Base-by-base conservation (phyloP, 1,140 invertebrate genomes). In the Globodera rostochiensis region DNA sequence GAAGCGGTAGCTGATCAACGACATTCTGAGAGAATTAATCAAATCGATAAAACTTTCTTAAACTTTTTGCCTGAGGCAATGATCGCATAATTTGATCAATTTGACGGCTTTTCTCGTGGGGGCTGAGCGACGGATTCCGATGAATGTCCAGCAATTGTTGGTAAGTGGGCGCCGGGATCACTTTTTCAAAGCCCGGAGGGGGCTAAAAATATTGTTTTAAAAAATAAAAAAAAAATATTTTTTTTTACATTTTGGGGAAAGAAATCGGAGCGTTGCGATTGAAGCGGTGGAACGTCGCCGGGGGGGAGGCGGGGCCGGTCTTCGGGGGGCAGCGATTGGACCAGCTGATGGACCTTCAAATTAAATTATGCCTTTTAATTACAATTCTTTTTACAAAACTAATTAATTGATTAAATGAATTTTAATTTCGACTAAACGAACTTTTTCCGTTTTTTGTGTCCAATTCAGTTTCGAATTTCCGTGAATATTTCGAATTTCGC, bases 161-260 rank as follows among this genome's bases (percentile, higher is more conserved):
- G 60, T 85, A 85, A 25, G 67, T 64, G 5, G 84, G 73, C 45
- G 45, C 6, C 13, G 83, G 83, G 50, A 84, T 70, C 47, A 84
- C 83, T 73, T 75, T 57, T 73, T 85, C 77, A 36, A 84, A 85
- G 19, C 79, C 84, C 21, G 84, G 83, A 45, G 83, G 83, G 66
- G 84, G 84, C 83, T 85, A 13, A 60, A 19, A 21, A 78, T 45
- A 64, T 19, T 15, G 19, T 64, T 64, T 64, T 21, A 19, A 64
- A 64, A 19, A 25, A 60, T 60, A 60, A 15, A 15, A n/a, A 60
- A 19, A 5, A 60, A 60, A 19, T 19, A 53, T 9, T 53, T 53
- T 15, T 9, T 21, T 70, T 70, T 80, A 83, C 82, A 66, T 57
- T 84, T 49, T 79, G 82, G n/a, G 82, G 82, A 53, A 83, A 83